Evolutionary conservation across 2,888 invertebrate genomes (phyloP).

Genomic region (Apamea monoglypha): DNA sequence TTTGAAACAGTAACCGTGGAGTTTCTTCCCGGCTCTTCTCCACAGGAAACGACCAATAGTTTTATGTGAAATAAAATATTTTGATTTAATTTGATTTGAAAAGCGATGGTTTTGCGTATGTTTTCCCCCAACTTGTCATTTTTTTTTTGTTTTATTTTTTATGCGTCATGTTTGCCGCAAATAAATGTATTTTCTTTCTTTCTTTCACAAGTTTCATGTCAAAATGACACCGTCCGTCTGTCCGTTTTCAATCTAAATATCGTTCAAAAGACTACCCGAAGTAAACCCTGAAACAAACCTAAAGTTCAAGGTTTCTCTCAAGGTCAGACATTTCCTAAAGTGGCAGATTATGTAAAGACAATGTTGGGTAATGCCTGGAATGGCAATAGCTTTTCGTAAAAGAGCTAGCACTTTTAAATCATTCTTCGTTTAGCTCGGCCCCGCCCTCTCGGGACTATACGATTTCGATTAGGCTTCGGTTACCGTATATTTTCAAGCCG

Average conservation of each 20-base stretch:
- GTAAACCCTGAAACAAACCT: too few relatives aligned
- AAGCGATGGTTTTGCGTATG: too few relatives aligned
- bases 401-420: slow-evolving; percentile 30
- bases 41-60: too few relatives aligned
- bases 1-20: too few relatives aligned
- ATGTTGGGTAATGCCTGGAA: neutral
- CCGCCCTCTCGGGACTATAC: neutral
- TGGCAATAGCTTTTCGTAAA: neutral
- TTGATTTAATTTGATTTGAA: too few relatives aligned
- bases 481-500: neutral
- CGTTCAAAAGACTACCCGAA: slow-evolving; percentile 4
- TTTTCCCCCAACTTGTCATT: too few relatives aligned
- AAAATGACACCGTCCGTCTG: neutral
- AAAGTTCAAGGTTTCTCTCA: slow-evolving; percentile 18
- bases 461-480: slow-evolving; percentile 14
- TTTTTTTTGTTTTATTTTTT: too few relatives aligned
- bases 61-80: too few relatives aligned
- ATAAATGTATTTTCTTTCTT: too few relatives aligned
- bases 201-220: neutral
- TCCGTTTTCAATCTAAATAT: neutral
- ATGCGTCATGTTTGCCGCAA: too few relatives aligned
- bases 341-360: slow-evolving; percentile 30
- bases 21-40: too few relatives aligned
- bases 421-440: slow-evolving; percentile 32
- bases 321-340: slow-evolving; percentile 4